Evolutionary conservation across 37 sponge, comb jelly and placozoan genomes (phyloP).

Genomic region (Tethya wilhelma): DNA sequence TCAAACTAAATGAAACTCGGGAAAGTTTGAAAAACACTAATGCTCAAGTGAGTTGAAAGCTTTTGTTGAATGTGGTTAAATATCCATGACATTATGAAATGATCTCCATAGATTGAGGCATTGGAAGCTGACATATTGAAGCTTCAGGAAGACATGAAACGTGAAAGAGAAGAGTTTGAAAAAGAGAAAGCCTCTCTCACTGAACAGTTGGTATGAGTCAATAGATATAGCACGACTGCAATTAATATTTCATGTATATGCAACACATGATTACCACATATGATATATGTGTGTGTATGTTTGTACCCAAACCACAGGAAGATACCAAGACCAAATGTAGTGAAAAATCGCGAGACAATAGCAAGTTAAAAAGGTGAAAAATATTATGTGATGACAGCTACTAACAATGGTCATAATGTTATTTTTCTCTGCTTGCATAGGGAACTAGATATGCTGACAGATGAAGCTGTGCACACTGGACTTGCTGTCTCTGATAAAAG

Average conservation of each 20-base stretch:
- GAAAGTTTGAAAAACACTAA: conserved; percentile 29
- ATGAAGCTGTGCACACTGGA: conserved; percentile 16
- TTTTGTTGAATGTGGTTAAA: background rate
- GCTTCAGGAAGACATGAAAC: conserved; percentile 26
- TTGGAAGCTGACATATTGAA: conserved; percentile 20
- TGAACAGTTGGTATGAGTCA: conserved; percentile 1
- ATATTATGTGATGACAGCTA: too few relatives aligned
- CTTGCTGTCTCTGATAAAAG: conserved; percentile 2
- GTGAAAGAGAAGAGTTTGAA: conserved; percentile 8
- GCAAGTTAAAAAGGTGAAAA: too few relatives aligned
- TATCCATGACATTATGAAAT: too few relatives aligned
- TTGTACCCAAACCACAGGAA: too few relatives aligned
- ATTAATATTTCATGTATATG: background rate
- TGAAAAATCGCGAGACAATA: too few relatives aligned
- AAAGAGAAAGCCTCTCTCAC: conserved; percentile 11
- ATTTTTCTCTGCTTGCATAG: too few relatives aligned
- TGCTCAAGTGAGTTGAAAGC: background rate
- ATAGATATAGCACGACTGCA: background rate
- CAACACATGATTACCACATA: background rate
- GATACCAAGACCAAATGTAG: too few relatives aligned
- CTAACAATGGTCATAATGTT: too few relatives aligned
- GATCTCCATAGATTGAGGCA: conserved; percentile 17
- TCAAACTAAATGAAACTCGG: conserved; percentile 42
- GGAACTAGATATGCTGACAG: conserved; percentile 2
- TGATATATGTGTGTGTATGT: too few relatives aligned